Conservation (phyloP, 2,113 vertebrate species). For the Lycaon pictus region DNA sequence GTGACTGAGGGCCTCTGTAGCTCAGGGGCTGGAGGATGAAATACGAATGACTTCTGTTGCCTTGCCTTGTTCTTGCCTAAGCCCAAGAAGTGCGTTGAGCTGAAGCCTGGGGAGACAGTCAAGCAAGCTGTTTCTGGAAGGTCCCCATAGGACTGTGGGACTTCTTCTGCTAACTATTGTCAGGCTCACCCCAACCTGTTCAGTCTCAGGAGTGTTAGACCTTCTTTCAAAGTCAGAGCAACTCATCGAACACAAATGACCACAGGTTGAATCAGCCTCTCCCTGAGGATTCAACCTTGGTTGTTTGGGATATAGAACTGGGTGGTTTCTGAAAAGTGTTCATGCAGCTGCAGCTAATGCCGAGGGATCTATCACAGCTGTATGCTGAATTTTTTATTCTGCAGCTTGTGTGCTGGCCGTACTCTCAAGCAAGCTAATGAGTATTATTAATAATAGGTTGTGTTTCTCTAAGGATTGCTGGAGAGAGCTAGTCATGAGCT, state of each 20-base stretch:
- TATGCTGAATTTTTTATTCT: not conserved
- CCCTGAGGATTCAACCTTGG: not conserved
- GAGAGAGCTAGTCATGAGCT: not conserved
- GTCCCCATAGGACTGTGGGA: not conserved
- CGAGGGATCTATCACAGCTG: not conserved
- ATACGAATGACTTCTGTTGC: slow-evolving; percentile 55
- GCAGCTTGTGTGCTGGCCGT: not conserved
- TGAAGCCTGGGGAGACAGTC: slow-evolving; percentile 24
- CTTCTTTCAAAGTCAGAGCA: slow-evolving; percentile 24
- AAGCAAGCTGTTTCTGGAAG: slow-evolving; percentile 36
- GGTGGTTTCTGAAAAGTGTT: slow-evolving; percentile 39
- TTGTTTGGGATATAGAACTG: slow-evolving; percentile 40
- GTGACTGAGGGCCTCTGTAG: slow-evolving; percentile 68
- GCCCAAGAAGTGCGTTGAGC: slow-evolving; percentile 34
- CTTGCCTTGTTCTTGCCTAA: slow-evolving; percentile 54
- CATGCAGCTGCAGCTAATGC: slow-evolving; percentile 10
- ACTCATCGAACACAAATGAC: not conserved
- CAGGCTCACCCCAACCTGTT: not conserved
- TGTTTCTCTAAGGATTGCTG: not conserved
- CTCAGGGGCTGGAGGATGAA: slow-evolving; percentile 38
- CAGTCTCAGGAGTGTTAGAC: slow-evolving; percentile 13
- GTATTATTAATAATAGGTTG: not conserved
- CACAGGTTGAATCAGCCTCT: not conserved
- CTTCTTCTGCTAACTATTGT: slow-evolving; percentile 17
- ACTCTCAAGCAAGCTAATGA: not conserved